Base-by-base conservation (phyloP, 2,797 vertebrate species). In the Rachycentron canadum region DNA sequence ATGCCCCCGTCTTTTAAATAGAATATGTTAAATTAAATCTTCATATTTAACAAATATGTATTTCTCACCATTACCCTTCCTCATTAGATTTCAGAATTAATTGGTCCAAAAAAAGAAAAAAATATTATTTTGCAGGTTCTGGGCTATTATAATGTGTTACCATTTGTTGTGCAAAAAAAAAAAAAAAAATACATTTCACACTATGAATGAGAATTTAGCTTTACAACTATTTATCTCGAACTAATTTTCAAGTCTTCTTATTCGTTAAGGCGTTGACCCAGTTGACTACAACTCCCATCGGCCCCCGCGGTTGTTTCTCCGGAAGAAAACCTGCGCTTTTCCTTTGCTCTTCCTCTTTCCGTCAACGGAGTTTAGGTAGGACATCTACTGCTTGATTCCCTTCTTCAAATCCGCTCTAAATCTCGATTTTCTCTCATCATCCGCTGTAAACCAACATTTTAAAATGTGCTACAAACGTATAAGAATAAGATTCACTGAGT, bases 311-410 rank as follows among this genome's bases (percentile, higher is more conserved):
- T 0, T 17, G 59, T 55, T 92, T 88, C 85, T 72, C 95, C 96
- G 95, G 95, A 96, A 96, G 94, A 95, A 95, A 93, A 92, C 73
- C 81, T 70, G 4, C 3, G 43, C 7, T 45, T 25, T 12, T 32
- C 49, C 66, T 40, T 66, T 66, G 0, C 14, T 76, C 95, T 95
- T 96, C 94, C 95, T 95, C 95, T 95, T 95, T 94, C 90, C 92
- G 91, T 94, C 93, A 92, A 66, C 94, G 92, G 94, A 90, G 92
- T 95, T 94, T 94, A 95, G 95, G 96, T 96, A 95, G 11, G 94
- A 30, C 5, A 13, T 25, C 28, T 3, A 59, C 21, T 10, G 25
- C 70, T 7, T 19, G 26, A 45, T 80, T 58, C 79, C 65, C 66
- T 43, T 50, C 0, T 0, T 17, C 1, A 11, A 88, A 96, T 95